Evolutionary conservation across 2,888 invertebrate genomes (phyloP), one percentile per base, ranked within the genome.

Genomic region (Onchidella celtica): DNA sequence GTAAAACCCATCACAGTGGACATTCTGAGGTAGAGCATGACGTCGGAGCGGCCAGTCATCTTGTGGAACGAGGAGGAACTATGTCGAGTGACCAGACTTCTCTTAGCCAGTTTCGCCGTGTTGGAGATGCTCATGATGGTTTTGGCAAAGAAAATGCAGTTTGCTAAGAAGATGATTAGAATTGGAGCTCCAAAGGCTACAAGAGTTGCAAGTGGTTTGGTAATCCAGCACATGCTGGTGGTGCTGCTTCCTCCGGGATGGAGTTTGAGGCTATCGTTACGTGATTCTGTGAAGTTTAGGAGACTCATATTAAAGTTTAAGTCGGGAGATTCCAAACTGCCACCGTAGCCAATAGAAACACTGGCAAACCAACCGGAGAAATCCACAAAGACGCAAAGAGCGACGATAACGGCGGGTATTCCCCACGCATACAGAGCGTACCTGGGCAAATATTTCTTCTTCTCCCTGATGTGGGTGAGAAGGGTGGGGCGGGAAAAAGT

Each of bases 371-470:
- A 27, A 27, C 85, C n/a, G 1, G 86, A 81, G 34, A 88, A 87
- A 85, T 94, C 92, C 1, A 93, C 82, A 17, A 91, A 72, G 17
- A 87, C 85, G 59, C 93, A 91, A 0, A 89, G 59, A 3, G 83
- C 82, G 0, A 93, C 92, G 14, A 95, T 94, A 75, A 95, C 83
- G 4, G 95, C 93, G 0, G 96, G 96, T 24, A 95, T 89, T 55
- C 95, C 95, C 96, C 96, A 96, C 24, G 95, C 95, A 87, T 95
- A 95, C 40, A 95, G 86, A 61, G 95, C 95, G 84, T 92, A 92
- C 2, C 89, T 84, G 21, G 88, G 87, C 2, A 89, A 80, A 66
- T 88, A 88, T 74, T 88, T 90, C 24, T 82, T 82, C 73, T 87
- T 90, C 66, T 87, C 84, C 21, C 90, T 86, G 0, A 88, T 83